Conservation (phyloP, 1,140 invertebrate species). For the Aporrectodea caliginosa region DNA sequence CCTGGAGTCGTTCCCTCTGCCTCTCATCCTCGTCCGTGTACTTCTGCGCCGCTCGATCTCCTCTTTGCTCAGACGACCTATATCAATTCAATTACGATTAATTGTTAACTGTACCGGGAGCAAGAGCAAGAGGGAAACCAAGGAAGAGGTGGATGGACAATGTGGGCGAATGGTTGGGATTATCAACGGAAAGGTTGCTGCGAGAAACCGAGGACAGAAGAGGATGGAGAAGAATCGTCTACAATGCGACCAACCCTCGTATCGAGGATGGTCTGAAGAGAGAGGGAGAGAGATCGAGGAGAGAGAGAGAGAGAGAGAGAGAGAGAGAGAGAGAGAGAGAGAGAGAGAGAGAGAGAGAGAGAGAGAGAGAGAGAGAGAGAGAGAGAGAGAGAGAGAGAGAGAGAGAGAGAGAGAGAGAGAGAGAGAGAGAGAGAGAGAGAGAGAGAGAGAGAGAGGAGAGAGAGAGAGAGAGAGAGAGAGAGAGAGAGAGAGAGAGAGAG, state of each 20-base stretch:
- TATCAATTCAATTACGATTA: too few species aligned
- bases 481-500: background rate
- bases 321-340: conserved; percentile 17
- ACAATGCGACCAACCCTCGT: too few species aligned
- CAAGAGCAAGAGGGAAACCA: too few species aligned
- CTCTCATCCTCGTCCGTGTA: conserved; percentile 55
- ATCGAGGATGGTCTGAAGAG: too few species aligned
- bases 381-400: background rate
- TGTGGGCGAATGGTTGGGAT: too few species aligned
- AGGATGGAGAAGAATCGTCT: too few species aligned
- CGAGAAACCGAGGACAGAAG: too few species aligned
- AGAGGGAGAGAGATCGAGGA: background rate
- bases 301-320: conserved; percentile 15
- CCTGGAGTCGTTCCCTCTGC: conserved; percentile 37
- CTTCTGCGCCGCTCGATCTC: conserved; percentile 59
- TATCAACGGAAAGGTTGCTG: too few species aligned
- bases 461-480: background rate
- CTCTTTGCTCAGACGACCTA: conserved; percentile 51
- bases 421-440: background rate
- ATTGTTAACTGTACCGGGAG: too few species aligned
- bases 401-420: background rate
- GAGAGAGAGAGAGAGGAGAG: background rate
- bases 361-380: conserved; percentile 1
- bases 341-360: conserved; percentile 1
- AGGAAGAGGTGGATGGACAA: too few species aligned